Evolutionary conservation across 2,113 vertebrate genomes (phyloP).

Genomic region (Rhipidura dahli): DNA sequence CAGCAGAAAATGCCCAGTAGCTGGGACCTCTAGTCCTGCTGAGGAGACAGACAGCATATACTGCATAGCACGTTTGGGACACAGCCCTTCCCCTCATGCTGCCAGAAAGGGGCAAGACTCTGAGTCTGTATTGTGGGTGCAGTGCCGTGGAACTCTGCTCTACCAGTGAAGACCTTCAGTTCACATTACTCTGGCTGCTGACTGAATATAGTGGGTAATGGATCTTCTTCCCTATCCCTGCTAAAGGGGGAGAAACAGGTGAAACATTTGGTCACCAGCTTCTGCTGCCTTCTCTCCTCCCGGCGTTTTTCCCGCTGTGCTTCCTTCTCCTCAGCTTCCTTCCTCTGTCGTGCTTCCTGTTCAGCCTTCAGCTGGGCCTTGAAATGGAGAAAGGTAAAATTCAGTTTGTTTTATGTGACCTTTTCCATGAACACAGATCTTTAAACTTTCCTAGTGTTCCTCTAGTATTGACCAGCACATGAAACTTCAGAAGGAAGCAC

Average conservation of each 20-base stretch:
- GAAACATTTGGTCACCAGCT: slow-evolving; percentile 73
- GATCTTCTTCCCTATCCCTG: not conserved
- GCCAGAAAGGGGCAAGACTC: not conserved
- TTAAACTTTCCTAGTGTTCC: not conserved
- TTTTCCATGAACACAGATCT: not conserved
- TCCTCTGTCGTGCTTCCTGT: slow-evolving; percentile 78
- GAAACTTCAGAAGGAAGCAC: not conserved
- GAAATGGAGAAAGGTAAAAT: not conserved
- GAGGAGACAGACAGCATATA: not conserved
- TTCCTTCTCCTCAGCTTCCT: slow-evolving; percentile 81
- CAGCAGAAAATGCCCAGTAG: not conserved
- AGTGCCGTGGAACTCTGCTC: not conserved
- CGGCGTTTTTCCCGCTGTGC: slow-evolving; percentile 72
- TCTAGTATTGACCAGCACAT: not conserved
- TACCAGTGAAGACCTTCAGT: not conserved
- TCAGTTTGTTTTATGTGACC: not conserved
- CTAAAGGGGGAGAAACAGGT: not conserved
- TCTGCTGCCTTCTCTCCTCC: slow-evolving; percentile 82
- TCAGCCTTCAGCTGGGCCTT: slow-evolving; percentile 85
- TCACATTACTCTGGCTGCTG: not conserved
- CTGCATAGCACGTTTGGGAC: fast-evolving
- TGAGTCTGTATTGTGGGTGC: not conserved
- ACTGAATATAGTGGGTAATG: not conserved
- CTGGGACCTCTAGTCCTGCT: not conserved
- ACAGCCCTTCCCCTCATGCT: not conserved